Percentiles rank a stretch among this genome's conserved stretches.
phyloP scores from a whole-genome alignment of 2,113 vertebrate species.

The human region GRCh38 chr3:61467501-61468000 shows the following conservation, averaged over 20 bases:
- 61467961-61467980: not conserved
- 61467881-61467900: not conserved
- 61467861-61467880: not conserved
- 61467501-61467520: not conserved
- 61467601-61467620: not conserved
- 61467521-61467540: not conserved
- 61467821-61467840: not conserved
- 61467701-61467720: constrained; percentile 10
- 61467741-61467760: not conserved
- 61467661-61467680: not conserved
- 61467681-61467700: not conserved
- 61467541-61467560: not conserved
- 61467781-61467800: not conserved
- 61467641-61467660: not conserved
- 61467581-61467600: not conserved
- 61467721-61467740: not conserved
- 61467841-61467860: not conserved
- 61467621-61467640: not conserved
- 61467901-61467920: not conserved
- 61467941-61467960: not conserved
- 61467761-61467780: not conserved
- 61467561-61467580: not conserved
- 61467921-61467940: not conserved
- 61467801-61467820: not conserved
- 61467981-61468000: not conserved